These are phyloP conservation scores for Argentina silus DNA, from an alignment of 2,797 vertebrate species.

Conservation along the genomic window DNA sequence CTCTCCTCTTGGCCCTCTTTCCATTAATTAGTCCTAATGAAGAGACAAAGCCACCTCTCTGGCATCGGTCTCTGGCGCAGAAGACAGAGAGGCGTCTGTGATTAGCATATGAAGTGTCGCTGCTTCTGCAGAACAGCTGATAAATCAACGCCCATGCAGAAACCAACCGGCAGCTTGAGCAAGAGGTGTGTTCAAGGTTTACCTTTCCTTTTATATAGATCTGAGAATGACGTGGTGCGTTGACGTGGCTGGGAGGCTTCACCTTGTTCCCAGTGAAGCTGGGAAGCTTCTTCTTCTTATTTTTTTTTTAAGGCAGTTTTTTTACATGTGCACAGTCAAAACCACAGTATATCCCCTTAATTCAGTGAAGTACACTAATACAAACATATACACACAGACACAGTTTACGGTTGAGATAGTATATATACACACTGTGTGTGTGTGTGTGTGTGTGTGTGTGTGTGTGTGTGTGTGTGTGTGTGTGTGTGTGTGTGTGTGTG, in stretches of 20 bases:
- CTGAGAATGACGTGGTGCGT: no score
- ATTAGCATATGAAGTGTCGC: conserved; percentile 41
- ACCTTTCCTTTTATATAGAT: neutral
- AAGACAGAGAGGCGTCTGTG: conserved; percentile 43
- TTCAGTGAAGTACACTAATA: no score
- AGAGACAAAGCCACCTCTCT: conserved; percentile 49
- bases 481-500: neutral
- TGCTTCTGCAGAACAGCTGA: conserved; percentile 33
- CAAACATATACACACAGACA: no score
- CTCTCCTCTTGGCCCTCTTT: conserved; percentile 56
- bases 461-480: neutral
- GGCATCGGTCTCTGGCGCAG: conserved; percentile 50
- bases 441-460: neutral
- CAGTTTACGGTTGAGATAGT: no score
- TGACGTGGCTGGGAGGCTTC: neutral
- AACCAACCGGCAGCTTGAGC: neutral
- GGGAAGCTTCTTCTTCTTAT: no score
- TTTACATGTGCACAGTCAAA: no score
- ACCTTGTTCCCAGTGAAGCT: no score
- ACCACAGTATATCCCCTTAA: no score
- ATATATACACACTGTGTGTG: neutral
- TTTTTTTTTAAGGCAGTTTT: no score
- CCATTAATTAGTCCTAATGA: conserved; percentile 73
- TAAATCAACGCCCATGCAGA: neutral
- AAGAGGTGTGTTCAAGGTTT: conserved; percentile 1